Evolutionary conservation across 2,888 invertebrate species (phyloP), one percentile per base, ranked within the genome.

Genomic region (Ellobium chinense): DNA sequence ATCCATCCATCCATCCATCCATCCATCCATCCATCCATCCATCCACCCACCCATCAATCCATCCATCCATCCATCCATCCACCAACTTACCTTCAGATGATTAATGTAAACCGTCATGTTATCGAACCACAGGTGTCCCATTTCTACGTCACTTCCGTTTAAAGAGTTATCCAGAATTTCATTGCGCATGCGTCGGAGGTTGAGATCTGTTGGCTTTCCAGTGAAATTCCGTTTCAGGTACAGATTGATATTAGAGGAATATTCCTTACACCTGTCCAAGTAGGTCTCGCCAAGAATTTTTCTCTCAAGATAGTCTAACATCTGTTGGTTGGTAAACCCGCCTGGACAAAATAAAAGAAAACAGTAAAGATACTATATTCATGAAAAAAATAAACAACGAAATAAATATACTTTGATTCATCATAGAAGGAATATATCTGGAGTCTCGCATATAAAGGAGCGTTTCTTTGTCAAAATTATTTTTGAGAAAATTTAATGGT

Each of bases 61-160:
- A 46, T 46, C 46, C 18, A 46, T 46, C 46, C 18, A 46, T 46
- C 46, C 18, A 46, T 46, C 46, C 18, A 46, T 46, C 18, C 46
- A 46, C 31, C 27, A 24, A 56, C 77, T 73, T 31, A 36, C 80
- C 78, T 87, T 86, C 27, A 88, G 54, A 18, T 87, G 86, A 69
- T 89, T 84, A 54, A 88, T 87, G 78, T 85, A 89, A 18, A 79
- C 54, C 18, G 89, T 89, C 89, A 89, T 88, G 77, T 88, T 89
- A 54, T 81, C 82, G 78, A 88, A 88, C 89, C 89, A 89, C n/a
- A 83, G 54, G 0, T 85, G 68, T 0, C 88, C 89, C n/a, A 81
- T 77, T 2, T 82, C 18, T 0, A 88, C 87, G 1, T 87, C 87
- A 1, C 83, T 66, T 9, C 31, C 14, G 1, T 73, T 24, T 0